Conservation (phyloP, 2,113 vertebrate genomes). For the Paedocypris sp. region DNA sequence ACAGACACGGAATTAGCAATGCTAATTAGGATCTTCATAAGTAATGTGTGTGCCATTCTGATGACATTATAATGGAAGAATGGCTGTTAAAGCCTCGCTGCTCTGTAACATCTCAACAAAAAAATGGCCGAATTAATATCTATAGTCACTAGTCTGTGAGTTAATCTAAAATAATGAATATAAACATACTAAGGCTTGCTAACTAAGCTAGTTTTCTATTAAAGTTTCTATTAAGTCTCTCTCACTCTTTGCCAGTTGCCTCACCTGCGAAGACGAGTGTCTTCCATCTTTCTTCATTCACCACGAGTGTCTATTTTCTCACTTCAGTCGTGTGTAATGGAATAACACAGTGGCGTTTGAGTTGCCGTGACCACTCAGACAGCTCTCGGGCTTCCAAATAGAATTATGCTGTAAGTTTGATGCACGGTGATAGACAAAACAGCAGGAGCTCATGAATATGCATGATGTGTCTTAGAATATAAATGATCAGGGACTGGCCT, state of each 20-base stretch:
- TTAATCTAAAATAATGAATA: no score
- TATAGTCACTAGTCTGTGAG: no score
- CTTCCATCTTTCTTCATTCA: slow-evolving; percentile 22
- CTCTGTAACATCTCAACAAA: no score
- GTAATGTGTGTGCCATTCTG: slow-evolving; percentile 14
- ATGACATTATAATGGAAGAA: background rate
- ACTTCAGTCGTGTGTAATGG: slow-evolving; percentile 47
- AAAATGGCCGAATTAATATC: no score
- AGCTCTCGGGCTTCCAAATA: slow-evolving; percentile 51
- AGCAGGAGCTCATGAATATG: slow-evolving; percentile 96
- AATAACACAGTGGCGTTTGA: slow-evolving; percentile 56
- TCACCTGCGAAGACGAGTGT: no score
- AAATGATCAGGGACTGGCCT: slow-evolving; percentile 89
- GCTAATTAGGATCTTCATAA: slow-evolving; percentile 21
- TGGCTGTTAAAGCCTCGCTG: background rate
- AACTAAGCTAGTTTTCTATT: no score
- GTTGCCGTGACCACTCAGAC: slow-evolving; percentile 57
- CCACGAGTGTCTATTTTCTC: slow-evolving; percentile 26
- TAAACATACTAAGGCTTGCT: no score
- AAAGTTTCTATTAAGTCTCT: no score
- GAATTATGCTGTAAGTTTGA: slow-evolving; percentile 67
- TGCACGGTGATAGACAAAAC: slow-evolving; percentile 91
- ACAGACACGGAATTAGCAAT: slow-evolving; percentile 40
- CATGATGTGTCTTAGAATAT: slow-evolving; percentile 83
- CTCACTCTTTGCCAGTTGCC: no score